These are phyloP conservation scores for Apodemia mormo DNA, from an alignment of 2,888 invertebrate genomes.

Conservation along the genomic window DNA sequence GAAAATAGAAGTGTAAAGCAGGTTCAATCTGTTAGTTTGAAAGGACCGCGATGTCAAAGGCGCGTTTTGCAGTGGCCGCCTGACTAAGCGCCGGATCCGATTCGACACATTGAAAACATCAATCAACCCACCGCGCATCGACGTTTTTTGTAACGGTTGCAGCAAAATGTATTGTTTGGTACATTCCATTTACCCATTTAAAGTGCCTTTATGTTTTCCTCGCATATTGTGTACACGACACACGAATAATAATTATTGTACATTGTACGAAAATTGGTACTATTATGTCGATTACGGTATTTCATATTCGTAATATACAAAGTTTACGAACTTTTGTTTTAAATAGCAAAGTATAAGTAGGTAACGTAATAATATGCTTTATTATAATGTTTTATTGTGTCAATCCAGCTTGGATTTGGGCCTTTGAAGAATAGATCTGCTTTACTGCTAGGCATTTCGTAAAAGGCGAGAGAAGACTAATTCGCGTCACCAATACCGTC, in stretches of 20 bases:
- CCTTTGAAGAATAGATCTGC: too few relatives aligned
- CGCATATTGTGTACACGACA: neutral
- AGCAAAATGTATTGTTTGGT: conserved; percentile 23
- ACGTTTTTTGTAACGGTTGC: conserved; percentile 20
- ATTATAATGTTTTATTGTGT: too few relatives aligned
- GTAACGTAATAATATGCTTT: too few relatives aligned
- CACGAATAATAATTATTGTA: conserved; percentile 3
- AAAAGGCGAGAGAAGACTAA: too few relatives aligned
- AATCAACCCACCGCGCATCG: conserved; percentile 24
- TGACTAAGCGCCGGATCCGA: conserved; percentile 16
- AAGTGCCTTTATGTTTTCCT: conserved; percentile 3
- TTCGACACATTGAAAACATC: conserved; percentile 25
- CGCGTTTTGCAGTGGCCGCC: conserved; percentile 13
- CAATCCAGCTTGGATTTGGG: too few relatives aligned
- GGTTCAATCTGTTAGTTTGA: conserved; percentile 23
- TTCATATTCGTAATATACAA: neutral
- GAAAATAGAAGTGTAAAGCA: conserved; percentile 19
- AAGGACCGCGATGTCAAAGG: conserved; percentile 23
- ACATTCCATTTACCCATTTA: conserved; percentile 17
- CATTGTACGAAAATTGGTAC: neutral
- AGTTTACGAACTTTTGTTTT: neutral
- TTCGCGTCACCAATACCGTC: too few relatives aligned
- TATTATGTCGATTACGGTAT: neutral
- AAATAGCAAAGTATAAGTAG: too few relatives aligned
- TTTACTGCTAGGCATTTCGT: too few relatives aligned